phyloP scores from a whole-genome alignment of 2,888 invertebrate genomes.

The Lagria hirta region DNA sequence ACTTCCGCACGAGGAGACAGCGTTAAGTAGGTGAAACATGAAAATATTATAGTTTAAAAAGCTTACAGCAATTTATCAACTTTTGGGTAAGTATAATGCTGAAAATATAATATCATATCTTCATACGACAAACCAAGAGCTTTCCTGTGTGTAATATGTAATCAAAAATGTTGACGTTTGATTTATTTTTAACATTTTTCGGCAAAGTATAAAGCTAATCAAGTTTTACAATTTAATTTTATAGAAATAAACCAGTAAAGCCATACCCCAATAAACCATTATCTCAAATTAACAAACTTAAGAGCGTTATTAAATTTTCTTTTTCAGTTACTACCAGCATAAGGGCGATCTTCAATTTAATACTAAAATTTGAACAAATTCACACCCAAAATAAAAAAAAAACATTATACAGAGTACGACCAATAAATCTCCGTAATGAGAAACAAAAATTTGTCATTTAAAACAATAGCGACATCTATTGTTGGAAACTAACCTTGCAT shows the following conservation, averaged over 20 bases:
- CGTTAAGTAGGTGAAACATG: conserved; percentile 26
- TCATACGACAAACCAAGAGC: conserved; percentile 24
- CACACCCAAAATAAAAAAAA: no score
- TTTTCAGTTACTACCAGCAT: no score
- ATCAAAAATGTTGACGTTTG: conserved; percentile 15
- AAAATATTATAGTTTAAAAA: conserved; percentile 25
- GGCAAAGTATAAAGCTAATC: conserved; percentile 1
- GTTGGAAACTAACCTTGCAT: no score
- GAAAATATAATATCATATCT: conserved; percentile 26
- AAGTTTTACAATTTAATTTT: neutral
- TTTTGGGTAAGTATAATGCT: conserved; percentile 6
- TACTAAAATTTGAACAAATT: no score
- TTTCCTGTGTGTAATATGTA: conserved; percentile 15
- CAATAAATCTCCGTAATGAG: no score
- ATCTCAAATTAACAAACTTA: no score
- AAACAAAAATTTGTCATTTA: no score
- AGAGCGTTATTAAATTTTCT: no score
- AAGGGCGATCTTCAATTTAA: no score
- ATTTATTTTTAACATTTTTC: conserved; percentile 20
- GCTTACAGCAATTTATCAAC: conserved; percentile 24
- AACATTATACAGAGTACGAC: no score
- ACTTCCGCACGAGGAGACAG: conserved; percentile 23
- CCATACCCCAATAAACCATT: no score
- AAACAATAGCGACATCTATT: no score
- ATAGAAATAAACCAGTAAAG: neutral